Base-by-base conservation (phyloP, 2,113 vertebrate species). In the Aegotheles bennettii region DNA sequence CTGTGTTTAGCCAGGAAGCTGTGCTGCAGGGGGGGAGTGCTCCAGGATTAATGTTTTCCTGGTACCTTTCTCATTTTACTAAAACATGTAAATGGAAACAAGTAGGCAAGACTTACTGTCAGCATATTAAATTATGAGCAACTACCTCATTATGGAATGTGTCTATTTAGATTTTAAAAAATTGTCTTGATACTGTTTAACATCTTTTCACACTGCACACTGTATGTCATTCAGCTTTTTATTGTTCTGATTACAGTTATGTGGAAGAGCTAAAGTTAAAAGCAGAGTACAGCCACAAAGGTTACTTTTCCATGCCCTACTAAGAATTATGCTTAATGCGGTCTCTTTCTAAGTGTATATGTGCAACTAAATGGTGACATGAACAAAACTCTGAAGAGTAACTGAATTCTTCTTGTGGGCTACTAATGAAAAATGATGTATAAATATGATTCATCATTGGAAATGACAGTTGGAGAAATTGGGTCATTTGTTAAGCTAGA, bases 401-500 rank as follows among this genome's bases (percentile, higher is more conserved):
- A 61, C 21, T 54, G 13, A 77, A 51, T 57, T 80, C 6, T 69
- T 92, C 42, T 61, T 42, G 16, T 50, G 36, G 64, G 25, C 36
- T 60, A 9, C 56, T 84, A 81, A 84, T 78, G 73, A 84, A 90
- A 91, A 90, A 78, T 65, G 13, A 26, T 35, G 7, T 57, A 65
- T 47, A 71, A 91, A 38, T 82, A 73, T 4, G 15, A 74, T 78
- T 86, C 0, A 1, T 92, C 83, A 68, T 56, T 86, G 73, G 43
- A 90, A 86, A 38, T 53, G 48, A n/a, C 64, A 74, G 17, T 24
- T 77, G 40, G 53, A 91, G 65, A 93, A 96, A 95, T 20, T 81
- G 76, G 90, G 84, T 94, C 84, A 15, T 91, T 95, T 53, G 26
- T 73, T 84, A 79, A 93, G 57, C 36, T 89, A 82, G 57, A 76